A percentile compares a stretch with the other conserved stretches of the same genome.
phyloP scores from a whole-genome alignment of 2,888 invertebrate genomes.

The Caenorhabditis uteleia region DNA sequence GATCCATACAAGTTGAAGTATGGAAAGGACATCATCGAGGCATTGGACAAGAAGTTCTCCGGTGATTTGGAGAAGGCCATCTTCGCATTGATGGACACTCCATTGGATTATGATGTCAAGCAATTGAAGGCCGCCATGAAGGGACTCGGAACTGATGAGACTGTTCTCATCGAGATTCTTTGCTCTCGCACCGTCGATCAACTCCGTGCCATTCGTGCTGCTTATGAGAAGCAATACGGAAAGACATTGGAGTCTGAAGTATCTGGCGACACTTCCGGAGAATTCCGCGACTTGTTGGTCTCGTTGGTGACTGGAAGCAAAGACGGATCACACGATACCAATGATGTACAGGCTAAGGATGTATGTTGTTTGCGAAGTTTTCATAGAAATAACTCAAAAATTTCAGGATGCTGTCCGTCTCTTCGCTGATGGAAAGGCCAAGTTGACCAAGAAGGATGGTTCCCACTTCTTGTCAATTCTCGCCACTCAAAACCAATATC shows the following conservation, averaged over 20 bases:
- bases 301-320: constrained; percentile 65
- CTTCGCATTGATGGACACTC: constrained; percentile 67
- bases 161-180: constrained; percentile 84
- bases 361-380: constrained; percentile 11
- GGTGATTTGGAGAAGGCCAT: constrained; percentile 56
- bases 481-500: constrained; percentile 58
- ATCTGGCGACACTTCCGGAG: constrained; percentile 85
- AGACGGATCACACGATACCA: constrained; percentile 50
- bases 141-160: constrained; percentile 82
- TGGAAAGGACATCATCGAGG: constrained; percentile 51
- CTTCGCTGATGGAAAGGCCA: constrained; percentile 58
- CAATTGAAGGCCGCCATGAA: constrained; percentile 71
- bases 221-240: constrained; percentile 47
- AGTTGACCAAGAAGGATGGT: constrained; percentile 47
- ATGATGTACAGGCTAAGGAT: constrained; percentile 48
- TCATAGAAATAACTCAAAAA: background rate
- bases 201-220: constrained; percentile 49
- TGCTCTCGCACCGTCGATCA: constrained; percentile 78
- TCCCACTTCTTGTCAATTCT: constrained; percentile 56
- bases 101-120: constrained; percentile 71
- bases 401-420: constrained; percentile 55
- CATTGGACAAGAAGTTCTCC: constrained; percentile 53
- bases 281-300: constrained; percentile 76
- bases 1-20: constrained; percentile 58
- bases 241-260: constrained; percentile 50